Base-by-base conservation (phyloP, 2,888 invertebrate species). In the Unio delphinus region DNA sequence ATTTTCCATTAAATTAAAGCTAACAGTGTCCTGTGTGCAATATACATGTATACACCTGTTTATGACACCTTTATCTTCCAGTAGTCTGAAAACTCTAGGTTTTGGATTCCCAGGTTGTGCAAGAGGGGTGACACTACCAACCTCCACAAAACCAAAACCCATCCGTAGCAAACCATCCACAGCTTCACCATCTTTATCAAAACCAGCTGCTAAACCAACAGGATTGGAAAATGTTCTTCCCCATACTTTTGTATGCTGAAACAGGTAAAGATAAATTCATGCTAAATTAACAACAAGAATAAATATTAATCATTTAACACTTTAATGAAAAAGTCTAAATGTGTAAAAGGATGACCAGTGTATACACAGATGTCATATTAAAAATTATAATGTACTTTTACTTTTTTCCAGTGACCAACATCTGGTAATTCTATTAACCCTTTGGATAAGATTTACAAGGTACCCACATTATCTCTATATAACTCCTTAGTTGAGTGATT, bases 141-240 rank as follows among this genome's bases (percentile, higher is more conserved):
- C 93, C 92, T 99, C 99, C 30, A 99, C 93, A 90, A 98, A 96
- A 7, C 98, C 95, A 91, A 99, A 98, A 0, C 99, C 99, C 70
- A 96, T 91, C 84, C 94, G 93, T 74, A 93, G 92, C 58, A 99
- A 90, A 0, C 96, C 95, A 83, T 93, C 90, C 3, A 98, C 92
- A 30, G 96, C 97, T 91, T 98, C 97, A 8, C 94, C 98, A 90
- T 99, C 94, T 90, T 99, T 99, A 90, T 99, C 99, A 91, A 99
- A 99, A 8, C 99, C 99, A 70, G 99, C 99, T 45, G 99, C 99
- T 86, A 99, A 94, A n/a, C 99, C 99, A 81, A 99, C 90, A 0
- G 99, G 99, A 91, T 97, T 98, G 68, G 92, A 91, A 74, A 99
- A 93, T 20, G 93, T 89, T 74, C 93, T 70, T n/a, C 93, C 93